These are phyloP conservation scores for Eudemis profundana DNA, from an alignment of 2,888 invertebrate genomes.

Conservation along the genomic window DNA sequence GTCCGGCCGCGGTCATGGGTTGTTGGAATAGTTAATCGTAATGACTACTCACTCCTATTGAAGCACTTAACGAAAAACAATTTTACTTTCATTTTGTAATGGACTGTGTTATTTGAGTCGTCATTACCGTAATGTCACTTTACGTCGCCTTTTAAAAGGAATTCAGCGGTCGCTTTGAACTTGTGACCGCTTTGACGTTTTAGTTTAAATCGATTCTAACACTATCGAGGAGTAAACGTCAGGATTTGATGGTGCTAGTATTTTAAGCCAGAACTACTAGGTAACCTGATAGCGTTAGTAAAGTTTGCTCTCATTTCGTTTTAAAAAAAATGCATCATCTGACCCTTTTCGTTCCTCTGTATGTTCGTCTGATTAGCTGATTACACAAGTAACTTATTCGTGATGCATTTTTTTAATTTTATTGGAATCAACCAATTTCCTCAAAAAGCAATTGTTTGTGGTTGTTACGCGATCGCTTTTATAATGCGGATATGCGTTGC, in stretches of 20 bases:
- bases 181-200: neutral
- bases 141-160: neutral
- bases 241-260: too few species aligned
- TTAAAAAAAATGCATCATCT: neutral
- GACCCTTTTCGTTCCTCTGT: neutral
- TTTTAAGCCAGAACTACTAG: too few species aligned
- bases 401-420: neutral
- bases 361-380: neutral
- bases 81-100: conserved; percentile 36
- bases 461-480: conserved; percentile 56
- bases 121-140: conserved; percentile 16
- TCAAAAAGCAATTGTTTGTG: conserved; percentile 57
- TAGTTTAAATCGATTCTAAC: neutral
- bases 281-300: too few species aligned
- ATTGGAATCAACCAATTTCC: conserved; percentile 53
- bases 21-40: conserved; percentile 47
- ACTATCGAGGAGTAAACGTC: too few species aligned
- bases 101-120: conserved; percentile 21
- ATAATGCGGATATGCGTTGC: conserved; percentile 59
- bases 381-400: neutral
- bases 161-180: neutral
- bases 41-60: conserved; percentile 31
- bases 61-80: conserved; percentile 34
- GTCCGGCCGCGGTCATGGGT: conserved; percentile 50
- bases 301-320: too few species aligned